These are phyloP conservation scores for Lasius fuliginosus DNA, from an alignment of 2,888 invertebrate species.

Conservation along the genomic window DNA sequence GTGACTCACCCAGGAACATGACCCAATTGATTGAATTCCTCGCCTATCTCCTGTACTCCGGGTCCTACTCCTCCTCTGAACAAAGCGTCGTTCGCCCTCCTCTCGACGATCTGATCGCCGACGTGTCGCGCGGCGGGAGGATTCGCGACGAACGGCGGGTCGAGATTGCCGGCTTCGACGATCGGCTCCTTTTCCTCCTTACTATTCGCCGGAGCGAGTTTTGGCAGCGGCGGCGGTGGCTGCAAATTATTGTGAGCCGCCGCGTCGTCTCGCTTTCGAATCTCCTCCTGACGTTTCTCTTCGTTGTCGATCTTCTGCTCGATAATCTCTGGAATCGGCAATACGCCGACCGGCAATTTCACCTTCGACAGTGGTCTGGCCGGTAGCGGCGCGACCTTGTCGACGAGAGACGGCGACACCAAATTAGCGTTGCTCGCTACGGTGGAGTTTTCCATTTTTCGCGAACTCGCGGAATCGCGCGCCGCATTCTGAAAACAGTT, in stretches of 20 bases:
- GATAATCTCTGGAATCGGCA: constrained; percentile 82
- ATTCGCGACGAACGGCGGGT: constrained; percentile 59
- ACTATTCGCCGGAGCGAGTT: constrained; percentile 35
- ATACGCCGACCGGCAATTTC: constrained; percentile 83
- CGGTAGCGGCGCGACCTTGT: constrained; percentile 47
- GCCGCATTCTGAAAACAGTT: constrained; percentile 64
- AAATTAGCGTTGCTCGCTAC: constrained; percentile 49
- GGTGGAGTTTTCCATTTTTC: constrained; percentile 65
- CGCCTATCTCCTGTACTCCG: constrained; percentile 84
- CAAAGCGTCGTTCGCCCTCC: constrained; percentile 72
- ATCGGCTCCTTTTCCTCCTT: constrained; percentile 68
- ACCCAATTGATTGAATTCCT: constrained; percentile 81
- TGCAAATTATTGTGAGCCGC: constrained; percentile 61
- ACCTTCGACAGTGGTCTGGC: constrained; percentile 70
- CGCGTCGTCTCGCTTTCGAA: constrained; percentile 63
- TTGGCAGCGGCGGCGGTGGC: constrained; percentile 36
- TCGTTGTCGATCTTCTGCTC: constrained; percentile 73
- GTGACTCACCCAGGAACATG: constrained; percentile 78
- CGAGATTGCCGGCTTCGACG: constrained; percentile 67
- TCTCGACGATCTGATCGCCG: constrained; percentile 74
- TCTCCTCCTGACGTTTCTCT: constrained; percentile 62
- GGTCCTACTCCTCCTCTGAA: constrained; percentile 71
- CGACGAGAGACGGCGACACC: constrained; percentile 50
- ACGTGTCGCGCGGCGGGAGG: constrained; percentile 63
- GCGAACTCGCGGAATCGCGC: constrained; percentile 51